Percentiles rank a stretch among this genome's conserved stretches.
Conservation (phyloP, 2,888 invertebrate species). For the Netelia fuscicornis region DNA sequence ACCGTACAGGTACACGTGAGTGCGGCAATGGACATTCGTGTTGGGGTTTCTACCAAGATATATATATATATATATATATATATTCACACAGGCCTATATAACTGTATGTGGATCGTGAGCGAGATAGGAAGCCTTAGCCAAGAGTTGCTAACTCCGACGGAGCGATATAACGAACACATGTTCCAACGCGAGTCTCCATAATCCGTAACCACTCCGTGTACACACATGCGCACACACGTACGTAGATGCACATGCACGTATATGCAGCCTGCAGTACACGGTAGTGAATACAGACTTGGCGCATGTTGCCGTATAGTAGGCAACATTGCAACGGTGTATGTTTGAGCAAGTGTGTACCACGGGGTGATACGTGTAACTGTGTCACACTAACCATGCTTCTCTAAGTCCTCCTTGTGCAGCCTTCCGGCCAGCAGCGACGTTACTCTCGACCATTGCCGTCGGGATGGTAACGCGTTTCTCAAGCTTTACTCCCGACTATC, state of each 20-base stretch:
- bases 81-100: background rate
- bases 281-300: constrained; percentile 7
- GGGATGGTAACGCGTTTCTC: constrained; percentile 25
- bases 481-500: background rate
- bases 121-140: constrained; percentile 80
- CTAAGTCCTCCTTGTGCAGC: constrained; percentile 16
- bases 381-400: constrained; percentile 23
- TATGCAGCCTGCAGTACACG: constrained; percentile 59
- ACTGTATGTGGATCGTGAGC: constrained; percentile 32
- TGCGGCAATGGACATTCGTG: constrained; percentile 52
- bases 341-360: constrained; percentile 31
- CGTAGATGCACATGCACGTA: background rate
- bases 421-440: background rate
- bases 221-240: constrained; percentile 52
- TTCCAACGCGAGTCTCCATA: constrained; percentile 81
- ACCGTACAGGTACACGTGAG: constrained; percentile 75
- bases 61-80: constrained; percentile 37
- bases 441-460: constrained; percentile 24
- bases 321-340: constrained; percentile 17
- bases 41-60: constrained; percentile 46
- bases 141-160: constrained; percentile 80
- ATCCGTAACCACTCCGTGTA: constrained; percentile 80
- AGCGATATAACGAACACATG: constrained; percentile 84
- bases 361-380: constrained; percentile 17
- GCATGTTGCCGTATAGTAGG: background rate